Percentiles rank a stretch among this genome's conserved stretches.
Evolutionary conservation across 2,888 invertebrate species (phyloP).

Genomic region (Pollenia amentaria): DNA sequence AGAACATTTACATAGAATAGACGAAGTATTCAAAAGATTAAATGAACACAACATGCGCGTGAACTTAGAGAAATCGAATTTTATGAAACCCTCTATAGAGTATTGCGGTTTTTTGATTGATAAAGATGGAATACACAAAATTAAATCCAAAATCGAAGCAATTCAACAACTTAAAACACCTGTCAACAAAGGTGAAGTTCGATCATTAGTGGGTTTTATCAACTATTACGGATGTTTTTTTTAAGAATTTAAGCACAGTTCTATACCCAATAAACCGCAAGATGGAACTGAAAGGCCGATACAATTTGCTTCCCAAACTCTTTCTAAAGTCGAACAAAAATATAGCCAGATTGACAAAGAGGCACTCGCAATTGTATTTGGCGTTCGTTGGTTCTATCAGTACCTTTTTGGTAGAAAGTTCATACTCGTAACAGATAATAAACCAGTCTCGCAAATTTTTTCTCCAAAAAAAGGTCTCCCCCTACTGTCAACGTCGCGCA

Average conservation of each 20-base stretch:
- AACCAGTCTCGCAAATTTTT: too few relatives aligned
- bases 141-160: conserved; percentile 78
- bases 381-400: conserved; percentile 79
- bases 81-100: too few relatives aligned
- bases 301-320: conserved; percentile 80
- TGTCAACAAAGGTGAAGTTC: conserved; percentile 76
- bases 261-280: conserved; percentile 77
- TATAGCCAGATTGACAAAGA: too few relatives aligned
- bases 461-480: conserved; percentile 71
- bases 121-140: conserved; percentile 78
- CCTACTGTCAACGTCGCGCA: conserved; percentile 70
- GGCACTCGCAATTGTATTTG: conserved; percentile 78
- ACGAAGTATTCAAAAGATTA: too few relatives aligned
- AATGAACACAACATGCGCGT: too few relatives aligned
- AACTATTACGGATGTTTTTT: conserved; percentile 80
- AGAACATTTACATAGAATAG: too few relatives aligned
- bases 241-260: conserved; percentile 77
- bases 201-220: conserved; percentile 76
- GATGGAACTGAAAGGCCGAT: conserved; percentile 82
- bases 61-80: conserved; percentile 77
- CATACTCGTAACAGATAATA: conserved; percentile 71
- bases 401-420: conserved; percentile 80
- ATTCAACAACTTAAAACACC: conserved; percentile 77
- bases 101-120: too few relatives aligned
- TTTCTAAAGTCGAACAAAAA: conserved; percentile 67